These are phyloP conservation scores for Petrolisthes manimaculis DNA, from an alignment of 2,888 invertebrate genomes.

Conservation along the genomic window DNA sequence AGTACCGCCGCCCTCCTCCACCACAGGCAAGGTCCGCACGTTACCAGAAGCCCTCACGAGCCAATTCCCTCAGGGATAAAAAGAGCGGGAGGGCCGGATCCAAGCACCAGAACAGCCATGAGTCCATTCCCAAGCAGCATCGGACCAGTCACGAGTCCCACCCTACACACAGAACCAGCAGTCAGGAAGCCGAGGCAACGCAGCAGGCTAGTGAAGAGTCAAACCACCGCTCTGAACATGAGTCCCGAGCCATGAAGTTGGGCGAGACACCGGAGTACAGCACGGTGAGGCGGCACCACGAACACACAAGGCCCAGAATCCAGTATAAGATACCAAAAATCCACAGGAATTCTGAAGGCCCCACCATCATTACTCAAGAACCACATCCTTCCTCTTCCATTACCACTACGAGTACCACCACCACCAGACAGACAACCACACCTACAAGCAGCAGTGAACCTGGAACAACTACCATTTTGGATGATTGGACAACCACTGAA, in stretches of 20 bases:
- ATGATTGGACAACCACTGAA: constrained; percentile 26
- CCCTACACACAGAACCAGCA: not conserved
- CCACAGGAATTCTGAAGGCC: not conserved
- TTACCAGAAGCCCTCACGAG: constrained; percentile 37
- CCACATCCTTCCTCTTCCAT: no score
- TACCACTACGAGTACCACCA: not conserved
- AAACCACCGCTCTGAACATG: not conserved
- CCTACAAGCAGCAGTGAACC: not conserved
- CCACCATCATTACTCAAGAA: not conserved
- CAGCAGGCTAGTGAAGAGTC: not conserved
- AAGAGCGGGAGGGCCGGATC: not conserved
- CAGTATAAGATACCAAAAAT: constrained; percentile 19
- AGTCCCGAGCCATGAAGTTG: constrained; percentile 41
- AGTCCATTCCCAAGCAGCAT: not conserved
- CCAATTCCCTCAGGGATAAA: constrained; percentile 10
- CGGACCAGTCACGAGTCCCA: not conserved
- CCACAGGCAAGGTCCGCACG: constrained; percentile 23
- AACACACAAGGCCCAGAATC: not conserved
- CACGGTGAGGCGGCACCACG: constrained; percentile 16
- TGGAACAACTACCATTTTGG: constrained; percentile 14
- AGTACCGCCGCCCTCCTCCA: constrained; percentile 6
- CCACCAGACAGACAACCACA: not conserved
- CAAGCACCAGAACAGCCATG: not conserved
- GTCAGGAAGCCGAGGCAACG: not conserved
- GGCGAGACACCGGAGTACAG: constrained; percentile 28